phyloP scores from a whole-genome alignment of 92 coral and sea anemone genomes.

The Diadumene lineata region DNA sequence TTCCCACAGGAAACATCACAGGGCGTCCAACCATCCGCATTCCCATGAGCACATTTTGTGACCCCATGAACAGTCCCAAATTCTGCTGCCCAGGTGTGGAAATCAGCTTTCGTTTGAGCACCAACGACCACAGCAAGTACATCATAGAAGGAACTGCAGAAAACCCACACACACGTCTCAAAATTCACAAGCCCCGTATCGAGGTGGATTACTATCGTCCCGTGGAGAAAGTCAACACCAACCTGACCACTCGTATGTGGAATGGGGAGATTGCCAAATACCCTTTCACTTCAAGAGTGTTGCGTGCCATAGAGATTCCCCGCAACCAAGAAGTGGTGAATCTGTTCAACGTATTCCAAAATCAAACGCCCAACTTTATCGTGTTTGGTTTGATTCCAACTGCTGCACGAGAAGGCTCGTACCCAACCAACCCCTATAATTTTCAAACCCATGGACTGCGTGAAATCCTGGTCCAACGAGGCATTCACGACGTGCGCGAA shows the following conservation, averaged over 20 bases:
- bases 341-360: neutral
- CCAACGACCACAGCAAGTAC: neutral
- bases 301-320: no score
- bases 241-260: no score
- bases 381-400: neutral
- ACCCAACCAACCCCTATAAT: neutral
- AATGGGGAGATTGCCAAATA: neutral
- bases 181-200: no score
- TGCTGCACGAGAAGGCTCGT: neutral
- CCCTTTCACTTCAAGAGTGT: neutral
- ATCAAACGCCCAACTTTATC: conserved; percentile 1
- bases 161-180: no score
- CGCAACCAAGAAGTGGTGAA: no score
- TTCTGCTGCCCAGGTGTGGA: neutral
- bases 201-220: no score
- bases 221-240: no score
- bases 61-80: neutral
- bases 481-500: neutral
- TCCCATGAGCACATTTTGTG: neutral
- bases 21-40: neutral
- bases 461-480: neutral
- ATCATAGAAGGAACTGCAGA: no score
- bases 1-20: neutral
- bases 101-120: neutral
- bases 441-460: neutral